Evolutionary conservation across 2,888 invertebrate species (phyloP).

Genomic region (Eupeodes luniger): DNA sequence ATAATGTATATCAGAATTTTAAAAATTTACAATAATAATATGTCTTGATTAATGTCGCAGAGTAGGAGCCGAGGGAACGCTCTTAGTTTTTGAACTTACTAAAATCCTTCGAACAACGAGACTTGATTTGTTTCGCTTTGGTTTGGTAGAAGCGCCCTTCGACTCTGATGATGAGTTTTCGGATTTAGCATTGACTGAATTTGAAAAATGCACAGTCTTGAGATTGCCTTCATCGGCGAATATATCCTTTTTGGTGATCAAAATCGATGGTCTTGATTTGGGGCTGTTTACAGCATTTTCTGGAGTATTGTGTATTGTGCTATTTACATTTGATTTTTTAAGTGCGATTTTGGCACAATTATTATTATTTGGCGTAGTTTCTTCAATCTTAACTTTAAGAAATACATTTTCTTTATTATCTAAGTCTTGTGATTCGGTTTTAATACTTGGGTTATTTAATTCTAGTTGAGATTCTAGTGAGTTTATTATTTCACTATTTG

Average conservation of each 20-base stretch:
- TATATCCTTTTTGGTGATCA: constrained; percentile 73
- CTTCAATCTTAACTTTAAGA: background rate
- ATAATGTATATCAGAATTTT: constrained; percentile 1
- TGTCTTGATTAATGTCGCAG: constrained; percentile 35
- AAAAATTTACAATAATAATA: constrained; percentile 4
- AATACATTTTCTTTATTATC: constrained; percentile 56
- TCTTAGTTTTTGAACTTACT: constrained; percentile 77
- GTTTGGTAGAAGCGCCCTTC: constrained; percentile 70
- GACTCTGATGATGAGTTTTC: constrained; percentile 25
- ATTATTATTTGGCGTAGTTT: constrained; percentile 23
- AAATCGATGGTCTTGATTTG: constrained; percentile 58
- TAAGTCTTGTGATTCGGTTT: constrained; percentile 18
- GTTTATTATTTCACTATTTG: background rate
- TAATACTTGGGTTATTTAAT: constrained; percentile 26
- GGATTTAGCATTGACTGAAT: constrained; percentile 13
- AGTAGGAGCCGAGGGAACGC: constrained; percentile 14
- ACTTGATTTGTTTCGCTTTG: constrained; percentile 78
- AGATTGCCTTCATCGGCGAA: constrained; percentile 78
- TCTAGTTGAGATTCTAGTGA: constrained; percentile 3
- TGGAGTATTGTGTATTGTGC: background rate
- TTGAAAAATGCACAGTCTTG: constrained; percentile 62
- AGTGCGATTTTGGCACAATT: constrained; percentile 42
- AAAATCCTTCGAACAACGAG: constrained; percentile 80
- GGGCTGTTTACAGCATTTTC: constrained; percentile 6
- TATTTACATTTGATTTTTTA: constrained; percentile 13